Base-by-base conservation (phyloP, 1,140 invertebrate genomes). In the Bombus sibiricus region DNA sequence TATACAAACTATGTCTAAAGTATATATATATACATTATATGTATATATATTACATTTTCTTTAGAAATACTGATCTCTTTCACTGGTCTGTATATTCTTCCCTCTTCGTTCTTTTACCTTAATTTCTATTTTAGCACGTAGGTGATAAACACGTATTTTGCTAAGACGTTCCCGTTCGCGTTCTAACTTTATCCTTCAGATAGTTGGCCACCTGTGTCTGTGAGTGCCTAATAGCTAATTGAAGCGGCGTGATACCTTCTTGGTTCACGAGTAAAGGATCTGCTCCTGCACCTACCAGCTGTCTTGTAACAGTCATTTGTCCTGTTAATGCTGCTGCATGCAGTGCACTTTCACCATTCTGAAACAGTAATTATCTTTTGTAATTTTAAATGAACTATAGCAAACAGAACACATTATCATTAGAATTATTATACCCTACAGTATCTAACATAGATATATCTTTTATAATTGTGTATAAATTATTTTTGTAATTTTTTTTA, bases 281-380 rank as follows among this genome's bases (percentile, higher is more conserved):
- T 66, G 97, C 97, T 59, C 97, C 97, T 84, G 96, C 97, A 81
- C 96, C 96, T 12, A 98, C 96, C 71, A 99, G 95, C 92, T 98
- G 96, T 89, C 97, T 97, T 43, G 97, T 97, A 37, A 98, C 97
- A 10, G 97, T 95, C 93, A 98, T 96, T 90, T 98, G 98, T 13
- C 98, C 98, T 95, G 98, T 98, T 95, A 98, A 96, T 59, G 97
- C 97, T 25, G 98, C 98, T 53, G 98, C 98, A 95, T 99, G 98
- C 41, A 99, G 95, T 15, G 98, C 97, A 91, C 97, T 97, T 95
- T 99, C 98, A 3, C 98, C 98, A 95, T 99, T 99, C 98, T 98
- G 94, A 59, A 95, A 95, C 79, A 41, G 41, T 64, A 43, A 64
- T 47, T 37, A 12, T 79, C 18, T 59, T 62, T 32, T 53, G 22